Evolutionary conservation across 2,797 vertebrate species (phyloP).

Genomic region (Galago senegalensis): DNA sequence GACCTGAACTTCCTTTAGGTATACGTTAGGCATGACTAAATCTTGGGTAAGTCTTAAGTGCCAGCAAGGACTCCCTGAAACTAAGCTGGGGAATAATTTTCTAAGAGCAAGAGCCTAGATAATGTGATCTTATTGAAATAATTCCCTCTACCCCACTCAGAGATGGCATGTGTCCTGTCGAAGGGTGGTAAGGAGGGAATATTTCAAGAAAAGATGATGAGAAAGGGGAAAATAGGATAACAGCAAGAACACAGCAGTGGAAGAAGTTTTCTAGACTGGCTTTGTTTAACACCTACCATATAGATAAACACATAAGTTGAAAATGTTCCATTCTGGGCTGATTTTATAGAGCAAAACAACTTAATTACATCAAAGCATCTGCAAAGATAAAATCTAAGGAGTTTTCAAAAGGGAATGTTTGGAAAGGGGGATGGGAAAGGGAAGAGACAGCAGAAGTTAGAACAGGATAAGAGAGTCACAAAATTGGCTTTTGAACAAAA

Average conservation of each 20-base stretch:
- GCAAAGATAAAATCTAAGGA: slow-evolving; percentile 78
- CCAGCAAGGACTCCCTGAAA: slow-evolving; percentile 45
- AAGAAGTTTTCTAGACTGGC: slow-evolving; percentile 35
- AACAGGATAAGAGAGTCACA: slow-evolving; percentile 61
- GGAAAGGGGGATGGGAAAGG: slow-evolving; percentile 61
- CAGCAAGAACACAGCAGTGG: slow-evolving; percentile 44
- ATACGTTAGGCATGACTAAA: slow-evolving; percentile 19
- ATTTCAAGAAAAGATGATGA: slow-evolving; percentile 14
- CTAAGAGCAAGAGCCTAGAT: slow-evolving; percentile 34
- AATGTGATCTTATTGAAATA: slow-evolving; percentile 43
- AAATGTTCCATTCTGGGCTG: slow-evolving; percentile 41
- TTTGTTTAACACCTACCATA: neutral
- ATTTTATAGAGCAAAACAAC: slow-evolving; percentile 71
- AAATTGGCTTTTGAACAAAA: slow-evolving; percentile 73
- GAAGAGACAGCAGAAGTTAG: slow-evolving; percentile 37
- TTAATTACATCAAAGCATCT: slow-evolving; percentile 68
- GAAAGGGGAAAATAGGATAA: slow-evolving; percentile 1
- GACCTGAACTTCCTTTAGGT: slow-evolving; percentile 49
- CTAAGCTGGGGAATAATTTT: slow-evolving; percentile 56
- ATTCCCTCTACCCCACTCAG: neutral
- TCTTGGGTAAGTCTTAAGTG: slow-evolving; percentile 14
- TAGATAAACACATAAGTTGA: slow-evolving; percentile 34
- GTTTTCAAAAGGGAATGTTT: slow-evolving; percentile 77
- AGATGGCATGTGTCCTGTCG: too few relatives aligned
- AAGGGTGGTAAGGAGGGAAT: neutral